Evolutionary conservation across 2,113 vertebrate species (phyloP).

Genomic region (Mus musculus): GRCm39 chr2:116196001-116196500

Average conservation of each 20-base stretch:
- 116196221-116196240: background rate
- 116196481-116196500: too few species aligned
- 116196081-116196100: background rate
- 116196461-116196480: too few species aligned
- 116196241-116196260: background rate
- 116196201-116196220: background rate
- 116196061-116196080: background rate
- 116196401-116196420: background rate
- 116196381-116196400: background rate
- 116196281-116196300: background rate
- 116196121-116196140: background rate
- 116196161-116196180: background rate
- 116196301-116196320: background rate
- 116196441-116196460: too few species aligned
- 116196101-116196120: background rate
- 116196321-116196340: background rate
- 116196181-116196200: slow-evolving; percentile 36
- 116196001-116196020: background rate
- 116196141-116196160: slow-evolving; percentile 30
- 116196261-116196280: background rate
- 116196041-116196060: slow-evolving; percentile 35
- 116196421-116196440: too few species aligned
- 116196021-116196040: background rate
- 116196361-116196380: background rate
- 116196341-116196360: background rate